Evolutionary conservation across 2,113 vertebrate genomes (phyloP).

Genomic region (Python bivittatus): DNA sequence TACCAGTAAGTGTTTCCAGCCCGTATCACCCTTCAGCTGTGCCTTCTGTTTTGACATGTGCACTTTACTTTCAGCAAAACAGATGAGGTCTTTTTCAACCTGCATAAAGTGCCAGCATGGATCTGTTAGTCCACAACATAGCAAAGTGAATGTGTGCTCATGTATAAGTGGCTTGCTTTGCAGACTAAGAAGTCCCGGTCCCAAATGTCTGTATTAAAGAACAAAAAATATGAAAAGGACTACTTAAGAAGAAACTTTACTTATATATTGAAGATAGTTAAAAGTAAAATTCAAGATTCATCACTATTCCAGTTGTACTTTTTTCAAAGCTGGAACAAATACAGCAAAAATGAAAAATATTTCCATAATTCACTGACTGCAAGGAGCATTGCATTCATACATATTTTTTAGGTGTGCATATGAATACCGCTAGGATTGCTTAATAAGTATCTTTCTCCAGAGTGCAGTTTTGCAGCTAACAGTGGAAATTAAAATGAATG

Average conservation of each 20-base stretch:
- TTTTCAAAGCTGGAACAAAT: background rate
- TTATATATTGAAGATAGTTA: background rate
- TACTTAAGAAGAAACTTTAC: background rate
- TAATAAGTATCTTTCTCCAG: background rate
- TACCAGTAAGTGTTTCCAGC: constrained; percentile 86
- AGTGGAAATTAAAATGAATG: background rate
- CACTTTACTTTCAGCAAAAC: background rate
- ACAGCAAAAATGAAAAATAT: background rate
- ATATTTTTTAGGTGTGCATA: background rate
- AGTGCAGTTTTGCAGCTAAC: background rate
- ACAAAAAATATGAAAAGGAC: background rate
- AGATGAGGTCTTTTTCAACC: background rate
- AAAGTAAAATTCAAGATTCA: background rate
- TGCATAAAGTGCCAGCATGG: background rate
- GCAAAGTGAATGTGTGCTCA: background rate
- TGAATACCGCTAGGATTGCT: background rate
- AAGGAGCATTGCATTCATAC: background rate
- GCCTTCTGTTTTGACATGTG: background rate
- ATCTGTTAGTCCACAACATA: background rate
- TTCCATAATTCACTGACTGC: background rate
- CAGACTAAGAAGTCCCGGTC: background rate
- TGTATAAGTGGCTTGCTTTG: background rate
- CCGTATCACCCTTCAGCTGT: constrained; percentile 6
- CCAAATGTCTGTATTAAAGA: background rate
- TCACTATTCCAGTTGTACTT: background rate